These are phyloP conservation scores for Eclectus roratus DNA, from an alignment of 2,113 vertebrate species.

Conservation along the genomic window DNA sequence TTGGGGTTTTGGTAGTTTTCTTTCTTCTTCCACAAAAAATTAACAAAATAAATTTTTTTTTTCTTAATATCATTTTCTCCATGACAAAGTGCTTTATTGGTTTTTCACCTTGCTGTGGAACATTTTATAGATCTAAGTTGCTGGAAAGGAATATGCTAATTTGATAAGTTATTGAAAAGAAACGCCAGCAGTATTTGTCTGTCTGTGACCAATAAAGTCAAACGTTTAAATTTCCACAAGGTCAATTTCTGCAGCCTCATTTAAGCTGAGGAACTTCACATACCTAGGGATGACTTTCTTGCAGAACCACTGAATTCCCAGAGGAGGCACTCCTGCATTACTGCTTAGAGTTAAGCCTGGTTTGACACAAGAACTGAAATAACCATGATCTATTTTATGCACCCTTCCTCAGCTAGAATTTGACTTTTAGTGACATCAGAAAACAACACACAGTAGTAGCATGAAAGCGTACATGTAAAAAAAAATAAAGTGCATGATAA, in stretches of 20 bases:
- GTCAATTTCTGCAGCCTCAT: slow-evolving; percentile 20
- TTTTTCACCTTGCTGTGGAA: background rate
- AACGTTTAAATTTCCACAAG: slow-evolving; percentile 13
- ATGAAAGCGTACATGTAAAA: background rate
- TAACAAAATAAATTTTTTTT: background rate
- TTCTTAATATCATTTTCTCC: background rate
- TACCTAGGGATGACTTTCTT: slow-evolving; percentile 35
- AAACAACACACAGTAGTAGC: slow-evolving; percentile 16
- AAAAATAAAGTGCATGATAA: background rate
- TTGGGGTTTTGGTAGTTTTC: background rate
- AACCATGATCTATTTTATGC: slow-evolving; percentile 31
- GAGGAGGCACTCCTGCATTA: slow-evolving; percentile 76
- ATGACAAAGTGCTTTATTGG: background rate
- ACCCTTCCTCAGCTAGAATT: slow-evolving; percentile 1
- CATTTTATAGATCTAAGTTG: background rate
- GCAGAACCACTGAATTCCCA: slow-evolving; percentile 72
- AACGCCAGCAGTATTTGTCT: background rate
- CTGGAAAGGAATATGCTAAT: slow-evolving; percentile 37
- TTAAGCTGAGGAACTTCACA: background rate
- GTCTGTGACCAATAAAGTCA: background rate
- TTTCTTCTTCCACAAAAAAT: background rate
- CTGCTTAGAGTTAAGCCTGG: slow-evolving; percentile 38
- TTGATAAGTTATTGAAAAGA: slow-evolving; percentile 18
- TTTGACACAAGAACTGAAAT: slow-evolving; percentile 44
- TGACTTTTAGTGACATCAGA: slow-evolving; percentile 1